These are phyloP conservation scores for Acanthochromis polyacanthus DNA, from an alignment of 2,113 vertebrate genomes.

Conservation along the genomic window DNA sequence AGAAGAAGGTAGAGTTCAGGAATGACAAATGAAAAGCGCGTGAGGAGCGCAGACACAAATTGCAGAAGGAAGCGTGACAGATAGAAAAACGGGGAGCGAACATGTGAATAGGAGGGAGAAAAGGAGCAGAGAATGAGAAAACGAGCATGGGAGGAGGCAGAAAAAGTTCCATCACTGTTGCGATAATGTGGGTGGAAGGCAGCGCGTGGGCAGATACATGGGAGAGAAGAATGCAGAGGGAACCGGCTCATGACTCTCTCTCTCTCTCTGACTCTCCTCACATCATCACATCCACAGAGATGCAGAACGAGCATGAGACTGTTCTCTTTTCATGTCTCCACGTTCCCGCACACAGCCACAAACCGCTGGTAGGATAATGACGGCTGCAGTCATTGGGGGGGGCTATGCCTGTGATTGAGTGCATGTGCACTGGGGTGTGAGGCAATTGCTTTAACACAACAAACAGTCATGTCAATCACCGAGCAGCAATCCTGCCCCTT, in stretches of 20 bases:
- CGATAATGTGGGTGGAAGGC: slow-evolving; percentile 78
- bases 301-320: slow-evolving; percentile 59
- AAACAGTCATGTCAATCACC: slow-evolving; percentile 63
- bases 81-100: slow-evolving; percentile 47
- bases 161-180: slow-evolving; percentile 74
- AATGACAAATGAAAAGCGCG: slow-evolving; percentile 44
- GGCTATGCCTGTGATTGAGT: slow-evolving; percentile 12
- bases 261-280: slow-evolving; percentile 47
- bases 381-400: slow-evolving; percentile 52
- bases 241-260: slow-evolving; percentile 75
- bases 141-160: slow-evolving; percentile 73
- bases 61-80: slow-evolving; percentile 57
- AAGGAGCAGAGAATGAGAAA: slow-evolving; percentile 58
- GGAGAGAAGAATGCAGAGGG: slow-evolving; percentile 77
- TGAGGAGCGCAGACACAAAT: slow-evolving; percentile 47
- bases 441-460: slow-evolving; percentile 48
- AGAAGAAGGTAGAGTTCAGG: slow-evolving; percentile 30
- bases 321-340: slow-evolving; percentile 57
- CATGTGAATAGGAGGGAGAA: slow-evolving; percentile 56
- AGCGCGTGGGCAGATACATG: slow-evolving; percentile 79
- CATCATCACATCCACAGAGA: slow-evolving; percentile 65
- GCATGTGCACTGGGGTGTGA: background rate
- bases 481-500: slow-evolving; percentile 23
- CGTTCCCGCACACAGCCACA: slow-evolving; percentile 50
- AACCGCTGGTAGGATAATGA: slow-evolving; percentile 60